These are phyloP conservation scores for Thysanoteuthis rhombus DNA, from an alignment of 2,888 invertebrate species.

Conservation along the genomic window DNA sequence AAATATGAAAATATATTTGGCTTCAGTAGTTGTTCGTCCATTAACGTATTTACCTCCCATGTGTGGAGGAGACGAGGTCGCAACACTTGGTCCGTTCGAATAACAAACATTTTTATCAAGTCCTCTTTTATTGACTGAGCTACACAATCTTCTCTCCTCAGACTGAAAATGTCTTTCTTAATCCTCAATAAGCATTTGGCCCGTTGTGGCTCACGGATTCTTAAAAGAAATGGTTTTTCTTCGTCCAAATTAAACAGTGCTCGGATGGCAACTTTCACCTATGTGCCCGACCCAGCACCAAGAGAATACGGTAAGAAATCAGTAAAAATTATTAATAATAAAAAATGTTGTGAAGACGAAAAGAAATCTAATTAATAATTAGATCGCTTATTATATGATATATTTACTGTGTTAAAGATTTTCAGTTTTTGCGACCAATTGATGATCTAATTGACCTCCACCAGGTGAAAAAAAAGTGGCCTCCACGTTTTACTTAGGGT, in stretches of 20 bases:
- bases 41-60: too few species aligned
- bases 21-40: background rate
- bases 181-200: background rate
- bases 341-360: background rate
- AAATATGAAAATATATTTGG: too few species aligned
- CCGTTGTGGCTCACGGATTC: background rate
- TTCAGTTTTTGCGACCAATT: too few species aligned
- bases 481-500: too few species aligned
- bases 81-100: background rate
- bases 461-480: too few species aligned
- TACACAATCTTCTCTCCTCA: background rate
- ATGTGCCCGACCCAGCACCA: conserved; percentile 68
- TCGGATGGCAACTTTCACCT: conserved; percentile 59
- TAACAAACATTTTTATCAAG: background rate
- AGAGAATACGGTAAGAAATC: conserved; percentile 51
- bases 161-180: background rate
- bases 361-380: background rate
- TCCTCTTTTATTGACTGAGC: background rate
- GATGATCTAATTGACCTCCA: too few species aligned
- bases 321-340: too few species aligned
- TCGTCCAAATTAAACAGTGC: background rate
- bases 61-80: background rate
- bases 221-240: background rate
- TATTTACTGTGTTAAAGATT: too few species aligned
- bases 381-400: background rate